Conservation (phyloP, 2,888 invertebrate genomes). For the Ischnus inquisitorius region DNA sequence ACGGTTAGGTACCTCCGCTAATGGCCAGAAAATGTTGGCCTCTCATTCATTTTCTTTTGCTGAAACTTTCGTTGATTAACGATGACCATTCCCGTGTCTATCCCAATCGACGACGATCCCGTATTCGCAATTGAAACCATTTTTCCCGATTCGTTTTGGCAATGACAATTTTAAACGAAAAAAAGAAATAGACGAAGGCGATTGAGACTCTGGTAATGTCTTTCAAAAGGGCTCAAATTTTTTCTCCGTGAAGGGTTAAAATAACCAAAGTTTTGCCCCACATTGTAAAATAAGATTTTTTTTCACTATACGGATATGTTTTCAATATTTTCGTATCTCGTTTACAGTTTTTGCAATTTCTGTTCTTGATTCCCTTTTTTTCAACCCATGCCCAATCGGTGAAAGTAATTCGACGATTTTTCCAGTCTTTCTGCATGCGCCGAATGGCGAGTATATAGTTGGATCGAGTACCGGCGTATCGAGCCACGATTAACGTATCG, state of each 20-base stretch:
- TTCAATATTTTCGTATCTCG: too few relatives aligned
- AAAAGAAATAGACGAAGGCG: too few relatives aligned
- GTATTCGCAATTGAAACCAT: background rate
- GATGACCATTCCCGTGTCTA: constrained; percentile 60
- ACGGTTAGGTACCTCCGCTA: constrained; percentile 71
- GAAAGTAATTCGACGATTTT: background rate
- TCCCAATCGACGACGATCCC: constrained; percentile 5
- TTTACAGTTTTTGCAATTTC: background rate
- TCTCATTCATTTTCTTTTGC: constrained; percentile 28
- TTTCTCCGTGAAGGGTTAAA: too few relatives aligned
- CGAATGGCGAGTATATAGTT: background rate
- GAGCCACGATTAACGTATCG: constrained; percentile 44
- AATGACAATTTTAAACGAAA: too few relatives aligned
- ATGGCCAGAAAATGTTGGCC: constrained; percentile 78
- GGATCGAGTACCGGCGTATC: constrained; percentile 20
- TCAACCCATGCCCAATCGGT: background rate
- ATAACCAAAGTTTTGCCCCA: too few relatives aligned
- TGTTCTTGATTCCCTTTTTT: background rate
- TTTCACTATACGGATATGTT: too few relatives aligned
- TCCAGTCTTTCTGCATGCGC: background rate
- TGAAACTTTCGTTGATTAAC: constrained; percentile 57
- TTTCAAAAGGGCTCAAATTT: too few relatives aligned
- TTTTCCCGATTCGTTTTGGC: too few relatives aligned
- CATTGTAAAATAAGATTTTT: too few relatives aligned
- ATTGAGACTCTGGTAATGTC: too few relatives aligned